Evolutionary conservation across 2,888 invertebrate genomes (phyloP).

Genomic region (Limnephilus marmoratus): DNA sequence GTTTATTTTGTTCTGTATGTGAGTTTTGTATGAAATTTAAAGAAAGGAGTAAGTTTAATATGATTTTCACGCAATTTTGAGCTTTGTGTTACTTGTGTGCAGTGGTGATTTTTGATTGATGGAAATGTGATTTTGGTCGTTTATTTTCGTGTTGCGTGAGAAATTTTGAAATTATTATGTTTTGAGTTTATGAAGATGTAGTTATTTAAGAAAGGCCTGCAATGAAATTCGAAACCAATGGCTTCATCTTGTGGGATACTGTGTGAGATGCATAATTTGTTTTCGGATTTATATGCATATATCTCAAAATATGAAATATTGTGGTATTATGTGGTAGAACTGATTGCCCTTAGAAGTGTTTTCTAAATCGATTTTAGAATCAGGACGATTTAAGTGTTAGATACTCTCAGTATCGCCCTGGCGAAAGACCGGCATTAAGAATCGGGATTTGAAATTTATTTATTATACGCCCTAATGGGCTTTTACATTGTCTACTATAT

Average conservation of each 20-base stretch:
- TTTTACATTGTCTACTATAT: no score
- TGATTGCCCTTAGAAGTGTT: no score
- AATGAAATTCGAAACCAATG: conserved; percentile 6
- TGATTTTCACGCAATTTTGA: background rate
- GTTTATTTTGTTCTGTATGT: background rate
- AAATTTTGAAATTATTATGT: conserved; percentile 3
- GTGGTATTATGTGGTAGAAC: background rate
- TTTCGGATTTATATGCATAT: no score
- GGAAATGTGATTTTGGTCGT: background rate
- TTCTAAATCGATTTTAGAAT: no score
- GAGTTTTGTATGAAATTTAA: background rate
- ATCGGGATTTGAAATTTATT: no score
- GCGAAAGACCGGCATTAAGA: no score
- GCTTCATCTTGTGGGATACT: conserved; percentile 16
- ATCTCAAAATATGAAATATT: background rate
- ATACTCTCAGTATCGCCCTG: no score
- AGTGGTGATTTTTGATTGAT: background rate
- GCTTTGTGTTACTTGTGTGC: background rate
- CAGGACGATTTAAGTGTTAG: no score
- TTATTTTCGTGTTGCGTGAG: conserved; percentile 9
- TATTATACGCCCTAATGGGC: no score
- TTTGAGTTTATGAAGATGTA: conserved; percentile 15
- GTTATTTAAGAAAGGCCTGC: conserved; percentile 3
- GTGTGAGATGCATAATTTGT: background rate
- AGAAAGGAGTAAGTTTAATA: background rate